Percentiles rank a stretch among this genome's conserved stretches.
phyloP scores from a whole-genome alignment of 2,888 invertebrate genomes.

The Scaptomyza flava region DNA sequence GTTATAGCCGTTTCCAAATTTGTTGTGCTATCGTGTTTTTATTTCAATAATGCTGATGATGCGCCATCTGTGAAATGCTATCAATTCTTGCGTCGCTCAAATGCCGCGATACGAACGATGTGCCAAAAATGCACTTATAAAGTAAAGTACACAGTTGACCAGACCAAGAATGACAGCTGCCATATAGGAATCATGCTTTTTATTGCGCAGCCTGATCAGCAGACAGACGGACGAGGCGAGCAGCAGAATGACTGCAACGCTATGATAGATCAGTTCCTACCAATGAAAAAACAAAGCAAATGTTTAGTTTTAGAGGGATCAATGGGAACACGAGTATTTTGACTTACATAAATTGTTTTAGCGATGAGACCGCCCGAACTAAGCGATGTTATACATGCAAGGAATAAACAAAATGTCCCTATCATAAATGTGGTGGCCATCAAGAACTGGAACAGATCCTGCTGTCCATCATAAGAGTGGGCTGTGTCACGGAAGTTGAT shows the following conservation, averaged over 20 bases:
- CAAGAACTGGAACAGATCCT: slow-evolving; percentile 89
- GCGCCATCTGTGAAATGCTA: slow-evolving; percentile 33
- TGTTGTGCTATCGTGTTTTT: slow-evolving; percentile 18
- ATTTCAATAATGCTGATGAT: slow-evolving; percentile 12
- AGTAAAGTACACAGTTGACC: slow-evolving; percentile 89
- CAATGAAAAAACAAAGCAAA: not conserved
- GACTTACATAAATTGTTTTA: slow-evolving; percentile 86
- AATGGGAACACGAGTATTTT: slow-evolving; percentile 2
- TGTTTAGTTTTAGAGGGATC: not conserved
- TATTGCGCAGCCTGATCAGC: slow-evolving; percentile 87
- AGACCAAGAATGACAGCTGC: slow-evolving; percentile 91
- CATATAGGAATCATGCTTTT: slow-evolving; percentile 88
- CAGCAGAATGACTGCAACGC: slow-evolving; percentile 89
- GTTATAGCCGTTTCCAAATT: slow-evolving; percentile 18
- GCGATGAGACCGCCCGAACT: slow-evolving; percentile 93
- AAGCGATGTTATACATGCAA: slow-evolving; percentile 91
- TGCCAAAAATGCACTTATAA: slow-evolving; percentile 91
- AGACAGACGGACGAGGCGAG: slow-evolving; percentile 89
- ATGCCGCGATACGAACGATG: slow-evolving; percentile 91
- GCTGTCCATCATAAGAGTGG: slow-evolving; percentile 79
- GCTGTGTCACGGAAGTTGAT: slow-evolving; percentile 85
- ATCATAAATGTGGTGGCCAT: slow-evolving; percentile 92
- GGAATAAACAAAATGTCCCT: slow-evolving; percentile 90
- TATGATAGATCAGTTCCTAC: slow-evolving; percentile 93
- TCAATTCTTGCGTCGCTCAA: slow-evolving; percentile 83